Conservation (phyloP, 2,113 vertebrate genomes). For the Heterochromis multidens region DNA sequence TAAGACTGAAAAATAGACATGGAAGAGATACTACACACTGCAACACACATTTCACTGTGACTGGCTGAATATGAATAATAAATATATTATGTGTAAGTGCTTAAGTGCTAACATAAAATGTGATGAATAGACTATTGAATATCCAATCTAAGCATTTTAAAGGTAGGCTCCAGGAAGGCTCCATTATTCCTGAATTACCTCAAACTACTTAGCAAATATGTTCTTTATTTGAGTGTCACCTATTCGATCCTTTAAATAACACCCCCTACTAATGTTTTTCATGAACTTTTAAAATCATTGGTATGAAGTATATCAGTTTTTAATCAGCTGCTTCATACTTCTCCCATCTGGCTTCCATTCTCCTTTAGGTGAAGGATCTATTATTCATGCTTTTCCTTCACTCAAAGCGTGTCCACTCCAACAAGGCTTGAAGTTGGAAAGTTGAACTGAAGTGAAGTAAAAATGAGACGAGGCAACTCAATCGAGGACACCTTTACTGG, state of each 20-base stretch:
- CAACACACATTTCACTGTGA: not conserved
- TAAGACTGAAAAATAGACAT: not conserved
- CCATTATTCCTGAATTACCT: constrained; percentile 25
- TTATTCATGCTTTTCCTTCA: constrained; percentile 51
- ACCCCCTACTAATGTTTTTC: not conserved
- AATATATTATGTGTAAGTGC: constrained; percentile 27
- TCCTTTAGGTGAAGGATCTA: constrained; percentile 41
- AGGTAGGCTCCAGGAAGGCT: not conserved
- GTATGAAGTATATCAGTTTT: constrained; percentile 33
- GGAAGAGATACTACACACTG: not conserved
- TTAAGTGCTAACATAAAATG: constrained; percentile 31
- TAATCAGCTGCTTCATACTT: constrained; percentile 19
- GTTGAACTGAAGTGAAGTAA: constrained; percentile 36
- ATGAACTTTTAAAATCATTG: constrained; percentile 17
- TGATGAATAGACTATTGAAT: constrained; percentile 49
- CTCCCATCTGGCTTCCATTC: constrained; percentile 6
- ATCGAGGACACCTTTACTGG: constrained; percentile 4
- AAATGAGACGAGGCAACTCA: constrained; percentile 30
- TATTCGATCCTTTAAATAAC: constrained; percentile 1
- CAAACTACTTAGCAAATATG: not conserved
- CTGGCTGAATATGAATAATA: constrained; percentile 22
- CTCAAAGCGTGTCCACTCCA: constrained; percentile 27
- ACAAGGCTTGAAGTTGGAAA: constrained; percentile 51
- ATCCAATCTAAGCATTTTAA: constrained; percentile 16
- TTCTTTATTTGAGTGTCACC: constrained; percentile 5